These are phyloP conservation scores for Bolinopsis microptera DNA, from an alignment of 37 sponge, comb jelly and placozoan genomes.

Conservation along the genomic window DNA sequence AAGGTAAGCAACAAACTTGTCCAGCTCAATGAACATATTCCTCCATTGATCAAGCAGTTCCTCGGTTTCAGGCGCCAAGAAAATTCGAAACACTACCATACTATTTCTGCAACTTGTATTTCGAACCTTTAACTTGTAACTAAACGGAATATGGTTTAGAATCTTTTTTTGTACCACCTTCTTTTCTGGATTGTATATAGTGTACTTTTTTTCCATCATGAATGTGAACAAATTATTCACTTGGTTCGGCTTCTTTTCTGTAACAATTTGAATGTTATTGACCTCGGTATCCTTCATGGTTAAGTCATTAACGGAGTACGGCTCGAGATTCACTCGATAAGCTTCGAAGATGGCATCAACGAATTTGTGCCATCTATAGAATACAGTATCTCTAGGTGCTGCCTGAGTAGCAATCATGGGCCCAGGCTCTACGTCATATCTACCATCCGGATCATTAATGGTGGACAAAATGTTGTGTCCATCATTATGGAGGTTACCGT, in stretches of 20 bases:
- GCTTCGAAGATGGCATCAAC: slow-evolving; percentile 53
- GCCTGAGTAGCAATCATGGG: slow-evolving; percentile 30
- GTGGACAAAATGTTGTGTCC: neutral
- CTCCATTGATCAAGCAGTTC: neutral
- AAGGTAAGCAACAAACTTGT: slow-evolving; percentile 19
- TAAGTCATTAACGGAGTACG: slow-evolving; percentile 20
- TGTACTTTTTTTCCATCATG: neutral
- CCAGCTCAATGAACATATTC: slow-evolving; percentile 57
- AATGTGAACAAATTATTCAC: neutral
- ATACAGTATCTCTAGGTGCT: slow-evolving; percentile 37
- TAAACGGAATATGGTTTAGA: slow-evolving; percentile 37
- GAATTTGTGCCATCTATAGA: slow-evolving; percentile 58
- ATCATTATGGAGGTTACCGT: slow-evolving; percentile 52
- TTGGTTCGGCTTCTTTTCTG: neutral
- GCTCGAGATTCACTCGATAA: neutral
- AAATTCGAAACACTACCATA: slow-evolving; percentile 16
- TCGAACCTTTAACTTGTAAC: neutral
- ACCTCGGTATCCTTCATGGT: neutral
- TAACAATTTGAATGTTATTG: neutral
- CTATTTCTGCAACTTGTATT: neutral
- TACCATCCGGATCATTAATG: slow-evolving; percentile 61
- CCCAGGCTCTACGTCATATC: slow-evolving; percentile 1
- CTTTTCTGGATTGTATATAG: neutral
- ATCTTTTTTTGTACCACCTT: neutral
- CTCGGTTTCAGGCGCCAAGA: neutral